Percentiles rank a stretch among this genome's conserved stretches.
These are phyloP conservation scores for Pachydiplax longipennis DNA, from an alignment of 2,888 invertebrate species.

Conservation along the genomic window DNA sequence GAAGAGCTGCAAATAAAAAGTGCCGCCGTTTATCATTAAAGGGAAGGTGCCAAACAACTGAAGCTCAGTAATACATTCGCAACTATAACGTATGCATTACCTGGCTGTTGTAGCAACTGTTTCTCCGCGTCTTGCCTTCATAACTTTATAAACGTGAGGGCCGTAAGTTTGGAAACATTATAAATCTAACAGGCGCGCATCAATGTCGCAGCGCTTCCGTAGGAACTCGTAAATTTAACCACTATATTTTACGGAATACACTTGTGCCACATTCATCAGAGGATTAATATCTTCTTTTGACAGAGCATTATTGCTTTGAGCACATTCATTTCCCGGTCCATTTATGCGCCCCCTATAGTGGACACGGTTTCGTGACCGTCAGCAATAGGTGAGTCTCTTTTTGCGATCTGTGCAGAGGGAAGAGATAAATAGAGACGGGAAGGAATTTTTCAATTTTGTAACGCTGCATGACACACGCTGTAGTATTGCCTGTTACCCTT, in stretches of 20 bases:
- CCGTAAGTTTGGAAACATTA: neutral
- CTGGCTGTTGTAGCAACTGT: neutral
- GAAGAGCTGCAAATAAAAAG: too few relatives aligned
- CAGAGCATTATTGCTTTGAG: neutral
- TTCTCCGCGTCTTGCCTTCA: neutral
- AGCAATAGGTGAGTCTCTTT: neutral
- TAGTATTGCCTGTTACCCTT: neutral
- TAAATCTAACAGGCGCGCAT: neutral
- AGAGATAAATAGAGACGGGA: neutral
- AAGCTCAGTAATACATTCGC: too few relatives aligned
- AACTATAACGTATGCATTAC: neutral
- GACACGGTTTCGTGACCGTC: neutral
- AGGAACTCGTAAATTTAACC: neutral
- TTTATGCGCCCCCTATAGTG: neutral
- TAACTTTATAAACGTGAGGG: neutral
- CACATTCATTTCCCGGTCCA: neutral
- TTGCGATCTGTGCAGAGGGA: neutral
- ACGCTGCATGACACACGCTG: neutral
- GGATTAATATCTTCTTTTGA: neutral
- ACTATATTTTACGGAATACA: neutral
- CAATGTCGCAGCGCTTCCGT: neutral
- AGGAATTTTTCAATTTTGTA: neutral
- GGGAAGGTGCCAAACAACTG: too few relatives aligned
- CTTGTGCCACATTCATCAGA: constrained; percentile 13
- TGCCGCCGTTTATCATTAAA: too few relatives aligned